Evolutionary conservation across 2,797 vertebrate genomes (phyloP).

Genomic region (Scolopax rusticola): DNA sequence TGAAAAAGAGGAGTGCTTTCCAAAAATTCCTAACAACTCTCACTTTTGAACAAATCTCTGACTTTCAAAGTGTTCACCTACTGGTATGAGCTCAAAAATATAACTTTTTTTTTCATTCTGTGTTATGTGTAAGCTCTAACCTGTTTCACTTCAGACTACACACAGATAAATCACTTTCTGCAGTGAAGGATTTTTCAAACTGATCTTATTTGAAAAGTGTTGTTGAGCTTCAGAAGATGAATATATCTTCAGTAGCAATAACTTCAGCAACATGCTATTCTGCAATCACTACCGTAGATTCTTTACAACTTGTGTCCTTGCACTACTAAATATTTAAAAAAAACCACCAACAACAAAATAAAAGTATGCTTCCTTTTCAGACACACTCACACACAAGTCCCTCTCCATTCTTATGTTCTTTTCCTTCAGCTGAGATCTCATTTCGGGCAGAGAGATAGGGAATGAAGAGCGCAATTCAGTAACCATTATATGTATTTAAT

Average conservation of each 20-base stretch:
- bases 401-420: not conserved
- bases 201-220: not conserved
- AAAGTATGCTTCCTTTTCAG: not conserved
- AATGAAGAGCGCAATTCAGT: not conserved
- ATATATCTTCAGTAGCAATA: not conserved
- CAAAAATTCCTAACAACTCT: not conserved
- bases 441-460: not conserved
- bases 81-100: not conserved
- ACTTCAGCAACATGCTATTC: not conserved
- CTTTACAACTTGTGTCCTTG: not conserved
- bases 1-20: not conserved
- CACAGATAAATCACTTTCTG: not conserved
- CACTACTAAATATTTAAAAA: not conserved
- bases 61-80: not conserved
- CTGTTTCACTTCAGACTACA: not conserved
- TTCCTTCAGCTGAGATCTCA: not conserved
- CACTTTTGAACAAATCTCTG: not conserved
- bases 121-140: not conserved
- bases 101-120: not conserved
- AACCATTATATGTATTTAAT: not conserved
- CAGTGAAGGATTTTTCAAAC: conserved; percentile 12
- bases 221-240: not conserved
- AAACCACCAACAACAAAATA: not conserved
- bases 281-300: not conserved
- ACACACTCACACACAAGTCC: not conserved